Base-by-base conservation (phyloP, 2,113 vertebrate genomes). In the Noturus placidus region DNA sequence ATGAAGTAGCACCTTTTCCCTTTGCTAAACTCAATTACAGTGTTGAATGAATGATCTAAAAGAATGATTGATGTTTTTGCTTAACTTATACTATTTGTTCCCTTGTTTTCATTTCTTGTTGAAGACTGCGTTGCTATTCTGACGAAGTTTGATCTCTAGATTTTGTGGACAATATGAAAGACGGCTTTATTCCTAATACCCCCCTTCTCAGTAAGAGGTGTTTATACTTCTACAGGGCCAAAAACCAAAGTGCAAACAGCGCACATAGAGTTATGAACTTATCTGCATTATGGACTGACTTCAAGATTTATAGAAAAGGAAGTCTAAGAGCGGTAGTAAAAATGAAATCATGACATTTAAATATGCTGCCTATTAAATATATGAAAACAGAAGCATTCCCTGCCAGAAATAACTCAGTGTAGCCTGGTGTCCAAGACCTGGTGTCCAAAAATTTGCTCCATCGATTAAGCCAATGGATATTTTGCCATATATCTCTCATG, bases 321-420 rank as follows among this genome's bases (percentile, higher is more conserved):
- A 93, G 92, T 93, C 91, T 56, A 89, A 89, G 90, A 91, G 84
- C 91, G 92, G 92, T 91, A 89, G 90, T 94, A 93, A 94, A 94
- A 92, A 91, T 92, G 89, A 93, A 93, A 94, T 92, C 91, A 91
- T 91, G 90, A 93, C 92, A 92, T 92, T 92, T 92, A 93, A 94
- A 94, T 92, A 94, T 92, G 90, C 89, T 90, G 91, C 89, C 89
- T 82, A 89, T 94, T 93, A 93, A 92, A 92, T 91, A 87, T 90
- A 91, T 38, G 82, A 91, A 93, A 93, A 91, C 92, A 91, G 90
- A 93, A 86, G 74, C 83, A 56, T 87, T 88, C 69, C 33, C 70
- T 85, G 91, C 93, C 92, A 92, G 92, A 93, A 93, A 93, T 93
- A 94, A 93, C 93, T 91, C 65, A 8, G 85, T 13, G n/a, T 46